Evolutionary conservation across 2,797 vertebrate genomes (phyloP).

Genomic region (Anabas testudineus): DNA sequence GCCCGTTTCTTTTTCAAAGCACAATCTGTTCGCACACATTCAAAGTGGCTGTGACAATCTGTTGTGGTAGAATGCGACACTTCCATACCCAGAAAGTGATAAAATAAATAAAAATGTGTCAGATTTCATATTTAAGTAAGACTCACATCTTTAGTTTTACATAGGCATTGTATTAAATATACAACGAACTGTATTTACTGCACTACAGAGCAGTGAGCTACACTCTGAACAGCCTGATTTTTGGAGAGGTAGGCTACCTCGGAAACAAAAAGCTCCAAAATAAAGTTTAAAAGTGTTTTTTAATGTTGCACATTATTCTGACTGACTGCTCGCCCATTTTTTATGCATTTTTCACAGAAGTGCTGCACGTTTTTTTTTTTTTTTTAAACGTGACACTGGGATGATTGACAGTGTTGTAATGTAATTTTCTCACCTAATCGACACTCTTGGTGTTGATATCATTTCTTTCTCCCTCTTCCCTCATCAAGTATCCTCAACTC

Average conservation of each 20-base stretch:
- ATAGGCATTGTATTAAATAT: slow-evolving; percentile 6
- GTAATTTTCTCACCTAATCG: slow-evolving; percentile 71
- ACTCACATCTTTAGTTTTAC: slow-evolving; percentile 56
- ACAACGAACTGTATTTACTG: slow-evolving; percentile 4
- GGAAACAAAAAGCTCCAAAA: neutral
- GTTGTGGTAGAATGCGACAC: slow-evolving; percentile 71
- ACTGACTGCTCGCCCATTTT: slow-evolving; percentile 31
- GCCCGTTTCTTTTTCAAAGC: slow-evolving; percentile 76
- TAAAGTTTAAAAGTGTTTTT: slow-evolving; percentile 1
- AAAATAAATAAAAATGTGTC: slow-evolving; percentile 77
- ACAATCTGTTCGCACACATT: slow-evolving; percentile 79
- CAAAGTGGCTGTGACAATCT: slow-evolving; percentile 80
- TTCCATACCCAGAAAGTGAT: slow-evolving; percentile 66
- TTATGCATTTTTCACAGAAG: slow-evolving; percentile 29
- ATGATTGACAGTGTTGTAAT: slow-evolving; percentile 62
- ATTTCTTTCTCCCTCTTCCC: slow-evolving; percentile 32
- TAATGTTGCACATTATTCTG: neutral
- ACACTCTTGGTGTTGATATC: slow-evolving; percentile 67
- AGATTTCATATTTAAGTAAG: slow-evolving; percentile 70
- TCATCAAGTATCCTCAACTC: slow-evolving; percentile 55
- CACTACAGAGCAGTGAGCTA: neutral
- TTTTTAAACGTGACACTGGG: slow-evolving; percentile 23
- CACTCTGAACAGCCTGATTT: neutral
- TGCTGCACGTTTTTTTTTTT: slow-evolving; percentile 3
- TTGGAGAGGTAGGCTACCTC: neutral